Base-by-base conservation (phyloP, 2,113 vertebrate genomes). In the Passer montanus region DNA sequence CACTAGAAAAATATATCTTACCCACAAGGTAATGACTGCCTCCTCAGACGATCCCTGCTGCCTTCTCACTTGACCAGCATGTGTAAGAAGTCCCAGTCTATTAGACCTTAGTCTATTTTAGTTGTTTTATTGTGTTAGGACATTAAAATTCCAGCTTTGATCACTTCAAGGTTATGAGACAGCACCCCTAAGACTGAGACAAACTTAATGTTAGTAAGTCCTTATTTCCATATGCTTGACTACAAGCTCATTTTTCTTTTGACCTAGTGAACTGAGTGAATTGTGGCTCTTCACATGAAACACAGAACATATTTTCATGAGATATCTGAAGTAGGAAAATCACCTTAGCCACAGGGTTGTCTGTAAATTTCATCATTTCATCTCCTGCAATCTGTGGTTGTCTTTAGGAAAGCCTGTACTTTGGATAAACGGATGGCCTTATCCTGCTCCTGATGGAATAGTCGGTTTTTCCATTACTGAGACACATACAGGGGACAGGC, bases 221-320 rank as follows among this genome's bases (percentile, higher is more conserved):
- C 13, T 30, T 13, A 11, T 15, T 90, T 90, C 30, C 60, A 44
- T 15, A 13, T 75, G 23, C 56, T 89, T 83, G 44, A 68, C 68
- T 76, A 33, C 39, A 60, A 16, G 85, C 64, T 84, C 17, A 28
- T 46, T 77, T 79, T 85, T 49, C 31, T 88, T 84, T 73, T 81
- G 50, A 60, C n/a, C 33, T 43, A 49, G 37, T 46, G 44, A 59
- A 66, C 19, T 70, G 52, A 43, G 52, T 6, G 7, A 89, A 43
- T 47, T 73, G 22, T 78, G n/a, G 23, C 62, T 89, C 15, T 90
- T 84, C 31, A 23, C 5, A 33, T 31, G 35, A 80, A 90, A 59
- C 23, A 16, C 46, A 80, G 86, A 89, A 49, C 49, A 53, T 85
- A 53, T 85, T 95, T 95, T 94, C 58, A 73, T 85, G 78, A 94